These are phyloP conservation scores for Erebia epiphron DNA, from an alignment of 2,888 invertebrate species.

Conservation along the genomic window DNA sequence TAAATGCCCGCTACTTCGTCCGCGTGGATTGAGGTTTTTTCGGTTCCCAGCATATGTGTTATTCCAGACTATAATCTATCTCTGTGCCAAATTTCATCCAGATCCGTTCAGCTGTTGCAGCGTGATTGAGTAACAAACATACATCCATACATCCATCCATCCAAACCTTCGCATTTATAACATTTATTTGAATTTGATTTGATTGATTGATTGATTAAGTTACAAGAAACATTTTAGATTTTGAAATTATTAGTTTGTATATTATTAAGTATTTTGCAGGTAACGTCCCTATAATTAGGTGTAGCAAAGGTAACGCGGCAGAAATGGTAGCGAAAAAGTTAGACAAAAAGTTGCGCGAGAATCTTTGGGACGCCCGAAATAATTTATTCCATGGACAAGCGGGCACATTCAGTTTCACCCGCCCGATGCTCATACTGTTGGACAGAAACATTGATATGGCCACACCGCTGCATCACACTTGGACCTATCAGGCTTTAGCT, in stretches of 20 bases:
- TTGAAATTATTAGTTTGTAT: not conserved
- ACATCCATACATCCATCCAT: too few species aligned
- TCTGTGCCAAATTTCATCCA: too few species aligned
- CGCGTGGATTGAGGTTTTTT: too few species aligned
- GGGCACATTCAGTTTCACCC: constrained; percentile 92
- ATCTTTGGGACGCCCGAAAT: constrained; percentile 97
- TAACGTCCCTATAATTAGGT: constrained; percentile 94
- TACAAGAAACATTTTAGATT: not conserved
- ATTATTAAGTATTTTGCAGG: constrained; percentile 67
- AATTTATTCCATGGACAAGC: constrained; percentile 95
- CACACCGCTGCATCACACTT: constrained; percentile 99
- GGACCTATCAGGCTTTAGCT: constrained; percentile 99
- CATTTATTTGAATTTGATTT: too few species aligned
- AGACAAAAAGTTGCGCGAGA: constrained; percentile 98
- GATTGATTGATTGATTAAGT: too few species aligned
- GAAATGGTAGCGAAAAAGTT: constrained; percentile 99
- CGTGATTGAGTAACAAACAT: too few species aligned
- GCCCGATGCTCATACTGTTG: constrained; percentile 95
- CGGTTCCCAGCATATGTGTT: too few species aligned
- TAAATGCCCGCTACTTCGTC: too few species aligned
- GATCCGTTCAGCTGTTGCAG: too few species aligned
- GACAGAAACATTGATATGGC: constrained; percentile 98
- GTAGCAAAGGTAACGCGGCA: constrained; percentile 97
- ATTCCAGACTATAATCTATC: too few species aligned
- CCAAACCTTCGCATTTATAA: too few species aligned